Percentiles rank a stretch among this genome's conserved stretches.
Evolutionary conservation across 2,113 vertebrate genomes (phyloP).

Genomic region (Plecotus auritus): DNA sequence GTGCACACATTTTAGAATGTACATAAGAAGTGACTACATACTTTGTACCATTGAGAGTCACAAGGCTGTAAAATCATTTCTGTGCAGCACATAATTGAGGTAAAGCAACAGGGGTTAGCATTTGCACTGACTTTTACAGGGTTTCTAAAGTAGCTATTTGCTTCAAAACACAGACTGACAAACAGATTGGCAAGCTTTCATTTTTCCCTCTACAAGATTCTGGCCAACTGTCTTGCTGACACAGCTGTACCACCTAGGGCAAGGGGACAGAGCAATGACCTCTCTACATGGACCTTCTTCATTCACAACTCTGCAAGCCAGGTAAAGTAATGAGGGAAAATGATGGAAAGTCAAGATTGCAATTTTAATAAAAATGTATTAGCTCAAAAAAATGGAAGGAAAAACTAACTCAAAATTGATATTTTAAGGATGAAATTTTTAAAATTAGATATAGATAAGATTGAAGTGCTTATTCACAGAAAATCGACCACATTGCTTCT

Average conservation of each 20-base stretch:
- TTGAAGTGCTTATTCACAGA: not conserved
- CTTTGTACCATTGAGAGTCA: not conserved
- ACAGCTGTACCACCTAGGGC: conserved; percentile 51
- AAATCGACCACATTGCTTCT: not conserved
- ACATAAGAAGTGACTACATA: not conserved
- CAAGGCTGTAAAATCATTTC: not conserved
- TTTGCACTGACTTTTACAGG: not conserved
- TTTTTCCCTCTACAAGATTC: not conserved
- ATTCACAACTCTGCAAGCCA: not conserved
- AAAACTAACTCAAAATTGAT: not conserved
- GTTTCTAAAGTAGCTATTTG: conserved; percentile 39
- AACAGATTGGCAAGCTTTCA: conserved; percentile 48
- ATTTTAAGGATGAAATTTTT: not conserved
- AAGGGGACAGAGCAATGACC: conserved; percentile 16
- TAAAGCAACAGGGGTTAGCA: not conserved
- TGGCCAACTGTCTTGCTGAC: not conserved
- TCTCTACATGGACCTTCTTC: not conserved
- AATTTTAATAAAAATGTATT: not conserved
- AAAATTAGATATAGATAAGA: not conserved
- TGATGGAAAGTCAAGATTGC: not conserved
- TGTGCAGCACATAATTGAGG: not conserved
- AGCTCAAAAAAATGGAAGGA: not conserved
- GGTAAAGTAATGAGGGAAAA: conserved; percentile 24
- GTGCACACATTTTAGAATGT: not conserved
- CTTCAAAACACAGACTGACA: conserved; percentile 40